phyloP scores from a whole-genome alignment of 2,888 invertebrate species.

The Ichneumon xanthorius region DNA sequence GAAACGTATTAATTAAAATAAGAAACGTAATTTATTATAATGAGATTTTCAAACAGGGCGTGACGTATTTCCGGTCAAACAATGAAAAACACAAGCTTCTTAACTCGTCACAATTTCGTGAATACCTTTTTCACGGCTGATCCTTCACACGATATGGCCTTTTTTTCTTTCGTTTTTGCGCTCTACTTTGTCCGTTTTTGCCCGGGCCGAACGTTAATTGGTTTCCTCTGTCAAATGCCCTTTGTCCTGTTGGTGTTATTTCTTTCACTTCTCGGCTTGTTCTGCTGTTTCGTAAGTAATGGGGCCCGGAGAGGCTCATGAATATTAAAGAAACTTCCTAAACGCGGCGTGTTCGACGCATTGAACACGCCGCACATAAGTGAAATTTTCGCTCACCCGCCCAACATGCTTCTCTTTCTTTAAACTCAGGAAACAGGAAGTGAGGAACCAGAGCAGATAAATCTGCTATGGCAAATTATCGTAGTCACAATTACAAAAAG shows the following conservation, averaged over 20 bases:
- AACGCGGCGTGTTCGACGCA: constrained; percentile 38
- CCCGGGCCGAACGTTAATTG: constrained; percentile 65
- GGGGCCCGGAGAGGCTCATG: constrained; percentile 31
- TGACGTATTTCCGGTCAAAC: no score
- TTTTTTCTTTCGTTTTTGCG: constrained; percentile 42
- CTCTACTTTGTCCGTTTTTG: constrained; percentile 36
- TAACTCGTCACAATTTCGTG: constrained; percentile 38
- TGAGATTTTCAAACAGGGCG: no score
- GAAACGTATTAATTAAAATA: no score
- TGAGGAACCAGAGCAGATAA: not conserved
- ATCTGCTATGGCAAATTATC: not conserved
- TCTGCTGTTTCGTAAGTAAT: constrained; percentile 51
- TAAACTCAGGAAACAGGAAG: not conserved
- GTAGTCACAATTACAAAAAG: not conserved
- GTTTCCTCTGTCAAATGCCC: constrained; percentile 64
- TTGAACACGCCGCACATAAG: constrained; percentile 29
- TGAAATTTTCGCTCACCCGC: constrained; percentile 16
- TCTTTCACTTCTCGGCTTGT: not conserved
- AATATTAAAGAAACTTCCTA: constrained; percentile 53
- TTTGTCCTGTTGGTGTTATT: constrained; percentile 44
- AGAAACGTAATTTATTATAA: no score
- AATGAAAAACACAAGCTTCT: not conserved
- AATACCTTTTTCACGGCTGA: constrained; percentile 17
- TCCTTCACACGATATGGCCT: not conserved
- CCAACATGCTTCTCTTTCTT: not conserved